Evolutionary conservation across 2,113 vertebrate genomes (phyloP), one percentile per base, ranked within the genome.

Genomic region (Albula goreensis): DNA sequence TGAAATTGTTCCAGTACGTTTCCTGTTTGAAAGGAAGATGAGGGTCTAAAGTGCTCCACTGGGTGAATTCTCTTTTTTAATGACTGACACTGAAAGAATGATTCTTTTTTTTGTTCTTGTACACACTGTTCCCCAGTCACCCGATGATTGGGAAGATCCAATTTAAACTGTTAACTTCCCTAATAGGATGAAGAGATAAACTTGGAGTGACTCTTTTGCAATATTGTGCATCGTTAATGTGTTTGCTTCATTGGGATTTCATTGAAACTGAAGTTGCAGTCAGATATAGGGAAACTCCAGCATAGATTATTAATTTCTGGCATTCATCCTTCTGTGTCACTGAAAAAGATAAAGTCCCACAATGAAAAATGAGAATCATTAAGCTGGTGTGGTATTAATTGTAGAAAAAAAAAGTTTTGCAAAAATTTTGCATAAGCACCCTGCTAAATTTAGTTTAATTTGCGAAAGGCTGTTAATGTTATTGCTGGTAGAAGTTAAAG

Each of bases 301-400:
- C 60, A 74, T 41, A 7, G 22, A 83, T 87, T 80, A 87, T 83
- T 85, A n/a, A 85, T 87, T 87, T 66, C n/a, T 15, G 4, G 41
- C 56, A 66, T 31, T 51, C 19, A n/a, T 22, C 74, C 80, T 77
- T 57, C 83, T 57, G 49, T 17, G 50, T 50, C 12, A 80, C 53
- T 10, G 57, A 17, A 17, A 85, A 49, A 78, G 57, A 83, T 83
- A 81, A 81, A 48, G 60, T 79, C 51, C 60, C 51, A 80, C 85
- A 78, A 50, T 78, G 85, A 89, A 31, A 78, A 87, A 86, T 86
- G 70, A 74, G 70, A n/a, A 74, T 74, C n/a, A 31, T 74, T n/a
- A 74, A 74, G 22, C n/a, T 74, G 70, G 9, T 74, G 25, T 11
- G 6, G 31, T 31, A 74, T n/a, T 74, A 74, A 74, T 74, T 74